Conservation (phyloP, 2,888 invertebrate species). For the Perizoma flavofasciatum region DNA sequence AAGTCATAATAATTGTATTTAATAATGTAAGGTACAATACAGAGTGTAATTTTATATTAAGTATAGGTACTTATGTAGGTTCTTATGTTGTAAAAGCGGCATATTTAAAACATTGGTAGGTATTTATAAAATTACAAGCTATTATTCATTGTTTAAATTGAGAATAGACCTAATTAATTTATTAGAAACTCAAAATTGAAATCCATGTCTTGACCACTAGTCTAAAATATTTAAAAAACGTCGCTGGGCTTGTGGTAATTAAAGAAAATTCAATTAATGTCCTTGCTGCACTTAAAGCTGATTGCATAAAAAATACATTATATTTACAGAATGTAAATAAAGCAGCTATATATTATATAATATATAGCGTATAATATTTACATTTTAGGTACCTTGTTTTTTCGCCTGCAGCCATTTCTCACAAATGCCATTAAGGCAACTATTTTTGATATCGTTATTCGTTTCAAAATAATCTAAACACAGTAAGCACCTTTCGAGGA, state of each 20-base stretch:
- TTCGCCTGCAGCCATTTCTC: conserved; percentile 19
- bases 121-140: conserved; percentile 6
- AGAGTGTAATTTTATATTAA: conserved; percentile 28
- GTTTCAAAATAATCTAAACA: conserved; percentile 20
- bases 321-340: background rate
- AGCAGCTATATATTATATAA: conserved; percentile 20
- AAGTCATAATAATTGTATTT: conserved; percentile 83
- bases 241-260: background rate
- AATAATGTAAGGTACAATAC: conserved; percentile 71
- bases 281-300: background rate
- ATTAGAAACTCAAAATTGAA: background rate
- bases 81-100: conserved; percentile 1
- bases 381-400: conserved; percentile 3
- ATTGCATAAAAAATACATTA: background rate
- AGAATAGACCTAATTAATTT: background rate
- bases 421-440: conserved; percentile 28
- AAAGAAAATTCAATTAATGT: background rate
- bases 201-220: conserved; percentile 15
- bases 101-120: conserved; percentile 9
- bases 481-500: conserved; percentile 8
- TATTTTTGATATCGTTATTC: conserved; percentile 38
- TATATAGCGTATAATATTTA: too few relatives aligned
- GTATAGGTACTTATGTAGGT: conserved; percentile 16
- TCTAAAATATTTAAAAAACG: background rate
- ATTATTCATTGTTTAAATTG: conserved; percentile 4